Evolutionary conservation across 1,140 invertebrate species (phyloP).

Genomic region (Hesperophylax magnus): DNA sequence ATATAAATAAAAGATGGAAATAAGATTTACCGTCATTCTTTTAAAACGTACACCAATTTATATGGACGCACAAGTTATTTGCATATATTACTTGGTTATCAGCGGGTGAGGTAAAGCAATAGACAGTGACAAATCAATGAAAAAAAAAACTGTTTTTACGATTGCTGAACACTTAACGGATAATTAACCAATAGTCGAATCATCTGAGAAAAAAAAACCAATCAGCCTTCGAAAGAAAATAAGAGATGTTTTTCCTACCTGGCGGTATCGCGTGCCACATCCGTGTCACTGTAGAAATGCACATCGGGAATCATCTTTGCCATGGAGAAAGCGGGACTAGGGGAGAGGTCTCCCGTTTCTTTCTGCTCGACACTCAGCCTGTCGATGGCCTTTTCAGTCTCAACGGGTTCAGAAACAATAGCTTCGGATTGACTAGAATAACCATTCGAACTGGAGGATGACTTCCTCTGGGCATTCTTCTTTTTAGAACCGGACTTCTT

Average conservation of each 20-base stretch:
- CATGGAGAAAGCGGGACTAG: constrained; percentile 36
- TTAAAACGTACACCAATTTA: background rate
- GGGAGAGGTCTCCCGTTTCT: constrained; percentile 39
- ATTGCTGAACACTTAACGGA: too few relatives aligned
- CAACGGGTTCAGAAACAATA: constrained; percentile 60
- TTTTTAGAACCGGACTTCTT: constrained; percentile 86
- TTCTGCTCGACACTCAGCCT: constrained; percentile 37
- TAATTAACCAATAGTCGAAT: too few relatives aligned
- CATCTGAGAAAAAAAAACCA: too few relatives aligned
- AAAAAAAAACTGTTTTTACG: too few relatives aligned
- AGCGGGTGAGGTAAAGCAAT: background rate
- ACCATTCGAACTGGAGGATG: constrained; percentile 70
- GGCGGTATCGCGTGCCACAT: constrained; percentile 74
- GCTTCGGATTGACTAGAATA: constrained; percentile 68
- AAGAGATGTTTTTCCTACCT: constrained; percentile 69
- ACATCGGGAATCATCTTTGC: constrained; percentile 70
- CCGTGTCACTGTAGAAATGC: constrained; percentile 94
- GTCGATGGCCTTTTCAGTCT: constrained; percentile 44
- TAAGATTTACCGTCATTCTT: background rate
- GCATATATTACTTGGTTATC: background rate
- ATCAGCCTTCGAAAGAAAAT: background rate
- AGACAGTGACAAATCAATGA: too few relatives aligned
- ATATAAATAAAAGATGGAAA: too few relatives aligned
- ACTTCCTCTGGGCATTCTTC: constrained; percentile 80
- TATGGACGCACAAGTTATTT: background rate